Evolutionary conservation across 2,888 invertebrate species (phyloP).

Genomic region (Dryobota labecula): DNA sequence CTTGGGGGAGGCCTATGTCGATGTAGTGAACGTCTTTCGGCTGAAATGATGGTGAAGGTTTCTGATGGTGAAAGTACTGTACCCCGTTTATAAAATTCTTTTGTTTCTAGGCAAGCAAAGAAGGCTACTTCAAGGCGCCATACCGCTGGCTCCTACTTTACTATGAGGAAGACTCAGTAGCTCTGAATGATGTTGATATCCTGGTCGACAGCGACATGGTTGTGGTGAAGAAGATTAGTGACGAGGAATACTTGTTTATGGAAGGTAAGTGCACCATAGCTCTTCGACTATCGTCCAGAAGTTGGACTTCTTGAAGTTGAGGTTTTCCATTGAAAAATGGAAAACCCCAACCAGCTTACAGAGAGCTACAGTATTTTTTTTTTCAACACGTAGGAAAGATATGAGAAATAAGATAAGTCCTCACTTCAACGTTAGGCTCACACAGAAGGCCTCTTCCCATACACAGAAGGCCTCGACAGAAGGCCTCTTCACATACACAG

Average conservation of each 20-base stretch:
- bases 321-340: neutral
- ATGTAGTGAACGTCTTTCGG: no score
- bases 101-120: slow-evolving; percentile 78
- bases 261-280: slow-evolving; percentile 75
- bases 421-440: no score
- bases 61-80: neutral
- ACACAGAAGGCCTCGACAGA: no score
- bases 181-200: slow-evolving; percentile 68
- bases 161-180: slow-evolving; percentile 44
- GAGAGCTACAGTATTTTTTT: no score
- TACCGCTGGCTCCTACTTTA: slow-evolving; percentile 87
- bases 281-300: neutral
- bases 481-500: no score
- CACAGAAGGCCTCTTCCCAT: no score
- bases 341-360: no score
- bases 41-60: no score
- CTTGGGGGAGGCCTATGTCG: no score
- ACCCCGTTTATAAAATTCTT: no score
- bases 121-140: slow-evolving; percentile 86
- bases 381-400: no score
- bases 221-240: slow-evolving; percentile 72
- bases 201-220: slow-evolving; percentile 89
- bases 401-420: no score
- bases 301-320: neutral
- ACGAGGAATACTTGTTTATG: slow-evolving; percentile 70